phyloP scores from a whole-genome alignment of 1,140 invertebrate species.

The Drosophila elegans region DNA sequence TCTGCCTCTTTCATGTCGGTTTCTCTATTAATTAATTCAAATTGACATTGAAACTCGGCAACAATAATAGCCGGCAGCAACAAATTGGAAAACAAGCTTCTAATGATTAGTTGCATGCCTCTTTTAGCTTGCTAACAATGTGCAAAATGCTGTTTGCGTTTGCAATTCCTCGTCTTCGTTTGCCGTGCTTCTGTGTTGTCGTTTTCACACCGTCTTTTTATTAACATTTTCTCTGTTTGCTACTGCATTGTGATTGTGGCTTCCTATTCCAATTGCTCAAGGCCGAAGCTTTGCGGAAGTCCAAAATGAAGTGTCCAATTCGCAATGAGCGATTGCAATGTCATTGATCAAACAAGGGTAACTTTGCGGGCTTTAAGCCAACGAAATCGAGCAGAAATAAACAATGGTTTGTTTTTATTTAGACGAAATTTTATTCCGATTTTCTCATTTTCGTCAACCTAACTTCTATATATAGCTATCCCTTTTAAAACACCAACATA shows the following conservation, averaged over 20 bases:
- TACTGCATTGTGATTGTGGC: slow-evolving; percentile 36
- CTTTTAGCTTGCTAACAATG: slow-evolving; percentile 69
- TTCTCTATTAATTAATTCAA: slow-evolving; percentile 78
- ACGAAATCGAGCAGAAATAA: neutral
- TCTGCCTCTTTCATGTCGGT: slow-evolving; percentile 49
- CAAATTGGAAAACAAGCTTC: slow-evolving; percentile 79
- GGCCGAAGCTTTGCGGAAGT: slow-evolving; percentile 56
- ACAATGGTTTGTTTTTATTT: too few species aligned
- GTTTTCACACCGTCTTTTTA: slow-evolving; percentile 40
- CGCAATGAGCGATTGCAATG: slow-evolving; percentile 18
- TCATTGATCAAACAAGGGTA: slow-evolving; percentile 18
- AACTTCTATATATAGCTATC: too few species aligned
- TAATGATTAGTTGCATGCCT: slow-evolving; percentile 76
- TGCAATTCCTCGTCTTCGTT: slow-evolving; percentile 63
- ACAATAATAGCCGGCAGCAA: slow-evolving; percentile 46
- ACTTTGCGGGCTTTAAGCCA: neutral
- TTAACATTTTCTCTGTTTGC: slow-evolving; percentile 10
- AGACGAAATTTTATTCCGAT: too few species aligned
- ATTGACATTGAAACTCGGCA: slow-evolving; percentile 76
- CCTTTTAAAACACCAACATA: too few species aligned
- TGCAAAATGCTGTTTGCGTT: slow-evolving; percentile 79
- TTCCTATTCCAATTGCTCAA: slow-evolving; percentile 43
- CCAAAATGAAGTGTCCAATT: slow-evolving; percentile 27
- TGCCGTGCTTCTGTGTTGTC: slow-evolving; percentile 37
- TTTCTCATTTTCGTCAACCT: too few species aligned